phyloP scores from a whole-genome alignment of 2,797 vertebrate species.

The Pangasius djambal region DNA sequence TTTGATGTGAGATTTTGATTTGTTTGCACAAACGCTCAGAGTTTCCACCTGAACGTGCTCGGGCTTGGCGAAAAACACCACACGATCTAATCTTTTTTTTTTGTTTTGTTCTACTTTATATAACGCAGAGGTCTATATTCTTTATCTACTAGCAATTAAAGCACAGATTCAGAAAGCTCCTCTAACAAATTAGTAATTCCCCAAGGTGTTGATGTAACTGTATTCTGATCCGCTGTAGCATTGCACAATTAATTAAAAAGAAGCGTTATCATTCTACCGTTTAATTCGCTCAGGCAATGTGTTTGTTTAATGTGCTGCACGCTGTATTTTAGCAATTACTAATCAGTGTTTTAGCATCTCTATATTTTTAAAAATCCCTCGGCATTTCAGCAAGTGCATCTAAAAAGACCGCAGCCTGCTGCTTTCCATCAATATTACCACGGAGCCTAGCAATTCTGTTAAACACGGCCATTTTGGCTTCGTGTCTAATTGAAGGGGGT shows the following conservation, averaged over 20 bases:
- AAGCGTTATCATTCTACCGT: conserved; percentile 44
- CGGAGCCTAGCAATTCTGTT: neutral
- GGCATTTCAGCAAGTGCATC: conserved; percentile 9
- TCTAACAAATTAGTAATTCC: conserved; percentile 47
- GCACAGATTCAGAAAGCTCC: conserved; percentile 34
- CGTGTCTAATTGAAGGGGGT: conserved; percentile 47
- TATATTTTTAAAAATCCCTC: neutral
- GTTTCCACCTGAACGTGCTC: neutral
- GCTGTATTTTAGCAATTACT: conserved; percentile 18
- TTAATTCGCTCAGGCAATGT: conserved; percentile 49
- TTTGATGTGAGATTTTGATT: conserved; percentile 14
- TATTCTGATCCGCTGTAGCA: conserved; percentile 39
- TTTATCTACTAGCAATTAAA: conserved; percentile 42
- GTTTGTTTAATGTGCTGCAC: conserved; percentile 27
- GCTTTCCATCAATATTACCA: neutral
- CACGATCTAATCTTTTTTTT: conserved; percentile 5
- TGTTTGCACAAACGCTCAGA: neutral
- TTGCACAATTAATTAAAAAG: conserved; percentile 54
- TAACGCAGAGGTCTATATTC: conserved; percentile 17
- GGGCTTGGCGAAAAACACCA: neutral
- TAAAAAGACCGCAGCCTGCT: neutral
- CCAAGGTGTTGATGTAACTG: conserved; percentile 43
- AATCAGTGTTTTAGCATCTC: conserved; percentile 32
- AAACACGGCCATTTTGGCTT: conserved; percentile 36
- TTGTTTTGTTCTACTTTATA: conserved; percentile 7